Percentiles rank a stretch among this genome's conserved stretches.
Evolutionary conservation across 2,888 invertebrate species (phyloP).

Genomic region (Norana najaformis): DNA sequence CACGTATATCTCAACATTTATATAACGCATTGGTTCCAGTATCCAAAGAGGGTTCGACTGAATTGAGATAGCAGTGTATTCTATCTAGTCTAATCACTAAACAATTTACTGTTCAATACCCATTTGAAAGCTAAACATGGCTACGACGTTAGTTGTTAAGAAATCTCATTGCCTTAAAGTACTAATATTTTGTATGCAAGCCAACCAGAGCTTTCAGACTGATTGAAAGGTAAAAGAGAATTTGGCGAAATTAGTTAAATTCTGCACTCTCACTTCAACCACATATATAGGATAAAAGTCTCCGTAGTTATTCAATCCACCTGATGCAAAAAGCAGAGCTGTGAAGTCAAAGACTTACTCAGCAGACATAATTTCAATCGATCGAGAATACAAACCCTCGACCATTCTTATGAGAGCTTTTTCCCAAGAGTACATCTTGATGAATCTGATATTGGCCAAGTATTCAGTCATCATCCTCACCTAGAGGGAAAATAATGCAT

Average conservation of each 20-base stretch:
- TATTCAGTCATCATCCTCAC: constrained; percentile 36
- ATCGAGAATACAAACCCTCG: constrained; percentile 23
- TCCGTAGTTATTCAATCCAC: not conserved
- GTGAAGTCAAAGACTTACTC: not conserved
- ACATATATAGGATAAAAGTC: not conserved
- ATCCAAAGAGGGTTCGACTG: not conserved
- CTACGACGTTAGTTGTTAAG: too few relatives aligned
- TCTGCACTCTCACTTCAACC: not conserved
- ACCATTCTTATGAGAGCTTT: constrained; percentile 31
- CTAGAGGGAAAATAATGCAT: constrained; percentile 24
- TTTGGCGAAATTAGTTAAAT: not conserved
- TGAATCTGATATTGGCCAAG: constrained; percentile 38
- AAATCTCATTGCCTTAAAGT: too few relatives aligned
- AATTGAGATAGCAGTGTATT: not conserved
- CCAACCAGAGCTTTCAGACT: not conserved
- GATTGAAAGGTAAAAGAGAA: too few relatives aligned
- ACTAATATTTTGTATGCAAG: not conserved
- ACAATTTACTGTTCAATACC: not conserved
- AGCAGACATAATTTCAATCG: not conserved
- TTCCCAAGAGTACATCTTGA: constrained; percentile 43
- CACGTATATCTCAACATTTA: too few relatives aligned
- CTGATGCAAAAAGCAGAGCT: not conserved
- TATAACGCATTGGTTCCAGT: not conserved
- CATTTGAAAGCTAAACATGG: not conserved
- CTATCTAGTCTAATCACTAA: not conserved